A percentile compares a stretch with the other conserved stretches of the same genome.
Evolutionary conservation across 2,888 invertebrate genomes (phyloP).

Genomic region (Trilocha varians): DNA sequence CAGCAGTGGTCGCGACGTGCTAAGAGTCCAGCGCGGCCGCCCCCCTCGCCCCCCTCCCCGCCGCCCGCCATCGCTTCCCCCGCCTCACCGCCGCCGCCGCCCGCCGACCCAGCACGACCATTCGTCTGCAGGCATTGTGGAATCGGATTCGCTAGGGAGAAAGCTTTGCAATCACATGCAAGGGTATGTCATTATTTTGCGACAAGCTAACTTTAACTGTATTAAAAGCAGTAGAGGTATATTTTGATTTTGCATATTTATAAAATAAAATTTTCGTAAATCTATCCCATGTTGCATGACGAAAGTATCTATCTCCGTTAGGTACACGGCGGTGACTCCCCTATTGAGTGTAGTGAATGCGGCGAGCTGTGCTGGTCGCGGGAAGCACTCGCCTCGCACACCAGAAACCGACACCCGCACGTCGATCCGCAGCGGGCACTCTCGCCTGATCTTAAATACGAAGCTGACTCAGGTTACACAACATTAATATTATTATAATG

Average conservation of each 20-base stretch:
- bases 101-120: slow-evolving; percentile 79
- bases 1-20: slow-evolving; percentile 62
- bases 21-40: slow-evolving; percentile 31
- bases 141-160: slow-evolving; percentile 85
- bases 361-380: slow-evolving; percentile 86
- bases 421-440: slow-evolving; percentile 26
- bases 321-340: slow-evolving; percentile 85
- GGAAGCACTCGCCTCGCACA: slow-evolving; percentile 53
- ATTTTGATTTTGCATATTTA: too few relatives aligned
- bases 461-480: slow-evolving; percentile 54
- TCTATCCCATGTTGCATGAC: not conserved
- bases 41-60: slow-evolving; percentile 27
- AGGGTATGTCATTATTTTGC: slow-evolving; percentile 53
- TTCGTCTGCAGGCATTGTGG: slow-evolving; percentile 81
- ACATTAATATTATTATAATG: too few relatives aligned
- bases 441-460: slow-evolving; percentile 28
- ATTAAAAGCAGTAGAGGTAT: too few relatives aligned
- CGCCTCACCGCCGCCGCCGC: slow-evolving; percentile 38
- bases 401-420: slow-evolving; percentile 50
- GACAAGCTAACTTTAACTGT: too few relatives aligned
- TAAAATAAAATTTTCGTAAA: not conserved
- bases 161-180: slow-evolving; percentile 84
- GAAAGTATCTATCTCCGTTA: slow-evolving; percentile 27
- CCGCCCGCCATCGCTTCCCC: slow-evolving; percentile 22
- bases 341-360: slow-evolving; percentile 84